A percentile compares a stretch with the other conserved stretches of the same genome.
phyloP scores from a whole-genome alignment of 2,888 invertebrate species.

The Limenitis camilla region DNA sequence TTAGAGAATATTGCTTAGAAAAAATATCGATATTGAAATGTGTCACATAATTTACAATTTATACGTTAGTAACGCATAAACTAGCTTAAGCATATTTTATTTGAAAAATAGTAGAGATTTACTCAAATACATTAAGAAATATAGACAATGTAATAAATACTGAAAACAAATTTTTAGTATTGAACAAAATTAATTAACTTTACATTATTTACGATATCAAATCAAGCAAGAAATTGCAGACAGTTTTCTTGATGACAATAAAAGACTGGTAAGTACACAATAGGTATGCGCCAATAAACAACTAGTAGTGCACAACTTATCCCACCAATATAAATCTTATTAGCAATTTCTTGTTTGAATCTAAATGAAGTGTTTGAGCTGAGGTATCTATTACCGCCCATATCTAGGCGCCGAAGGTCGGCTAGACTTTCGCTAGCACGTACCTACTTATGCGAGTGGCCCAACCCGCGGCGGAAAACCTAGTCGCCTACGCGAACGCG shows the following conservation, averaged over 20 bases:
- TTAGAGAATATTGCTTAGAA: too few species aligned
- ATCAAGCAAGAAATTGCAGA: too few species aligned
- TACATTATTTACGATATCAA: too few species aligned
- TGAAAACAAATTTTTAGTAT: too few species aligned
- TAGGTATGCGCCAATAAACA: not conserved
- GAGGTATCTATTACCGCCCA: constrained; percentile 55
- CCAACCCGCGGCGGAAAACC: constrained; percentile 60
- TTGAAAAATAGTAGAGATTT: not conserved
- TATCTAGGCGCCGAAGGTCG: constrained; percentile 69
- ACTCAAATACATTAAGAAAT: not conserved
- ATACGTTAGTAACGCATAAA: not conserved
- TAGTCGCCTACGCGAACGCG: constrained; percentile 60
- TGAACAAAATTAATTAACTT: too few species aligned
- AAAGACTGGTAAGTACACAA: not conserved
- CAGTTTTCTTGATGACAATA: too few species aligned
- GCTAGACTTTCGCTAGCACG: constrained; percentile 65
- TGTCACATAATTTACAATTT: too few species aligned
- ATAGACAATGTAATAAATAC: not conserved
- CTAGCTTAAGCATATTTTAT: not conserved
- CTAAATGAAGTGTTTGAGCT: constrained; percentile 53
- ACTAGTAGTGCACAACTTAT: not conserved
- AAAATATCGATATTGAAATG: too few species aligned
- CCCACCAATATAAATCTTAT: not conserved
- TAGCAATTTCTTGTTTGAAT: constrained; percentile 30
- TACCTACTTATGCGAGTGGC: constrained; percentile 50